Conservation (phyloP, 1,140 invertebrate genomes). For the Lamellibrachia luymesi region DNA sequence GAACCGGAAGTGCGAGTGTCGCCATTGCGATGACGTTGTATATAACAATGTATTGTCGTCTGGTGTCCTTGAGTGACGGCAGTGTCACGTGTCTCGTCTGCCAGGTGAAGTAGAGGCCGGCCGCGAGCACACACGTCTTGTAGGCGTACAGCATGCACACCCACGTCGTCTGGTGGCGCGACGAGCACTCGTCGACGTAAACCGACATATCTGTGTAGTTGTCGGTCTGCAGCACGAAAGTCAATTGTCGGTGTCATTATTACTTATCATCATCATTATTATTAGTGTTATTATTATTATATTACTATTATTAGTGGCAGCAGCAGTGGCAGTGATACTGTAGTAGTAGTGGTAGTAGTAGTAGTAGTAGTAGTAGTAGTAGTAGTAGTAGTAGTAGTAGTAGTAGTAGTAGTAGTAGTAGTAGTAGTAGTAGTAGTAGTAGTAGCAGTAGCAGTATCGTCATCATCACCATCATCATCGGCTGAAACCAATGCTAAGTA, state of each 20-base stretch:
- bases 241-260: not conserved
- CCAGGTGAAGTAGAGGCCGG: conserved; percentile 26
- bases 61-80: conserved; percentile 27
- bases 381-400: no score
- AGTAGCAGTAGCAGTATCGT: no score
- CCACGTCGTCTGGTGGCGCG: conserved; percentile 21
- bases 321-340: not conserved
- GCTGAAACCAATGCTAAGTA: no score
- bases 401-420: no score
- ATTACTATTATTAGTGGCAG: no score
- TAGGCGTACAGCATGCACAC: conserved; percentile 21
- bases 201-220: not conserved
- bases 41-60: conserved; percentile 12
- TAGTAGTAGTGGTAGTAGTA: no score
- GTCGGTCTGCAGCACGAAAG: not conserved
- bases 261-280: not conserved
- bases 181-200: conserved; percentile 16
- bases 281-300: not conserved
- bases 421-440: no score
- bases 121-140: conserved; percentile 16
- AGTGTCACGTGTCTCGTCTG: conserved; percentile 28
- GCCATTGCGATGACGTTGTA: conserved; percentile 6
- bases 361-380: no score
- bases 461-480: no score
- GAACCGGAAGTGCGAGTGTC: conserved; percentile 15